Conservation (phyloP, 2,797 vertebrate genomes). For the Tapera naevia region DNA sequence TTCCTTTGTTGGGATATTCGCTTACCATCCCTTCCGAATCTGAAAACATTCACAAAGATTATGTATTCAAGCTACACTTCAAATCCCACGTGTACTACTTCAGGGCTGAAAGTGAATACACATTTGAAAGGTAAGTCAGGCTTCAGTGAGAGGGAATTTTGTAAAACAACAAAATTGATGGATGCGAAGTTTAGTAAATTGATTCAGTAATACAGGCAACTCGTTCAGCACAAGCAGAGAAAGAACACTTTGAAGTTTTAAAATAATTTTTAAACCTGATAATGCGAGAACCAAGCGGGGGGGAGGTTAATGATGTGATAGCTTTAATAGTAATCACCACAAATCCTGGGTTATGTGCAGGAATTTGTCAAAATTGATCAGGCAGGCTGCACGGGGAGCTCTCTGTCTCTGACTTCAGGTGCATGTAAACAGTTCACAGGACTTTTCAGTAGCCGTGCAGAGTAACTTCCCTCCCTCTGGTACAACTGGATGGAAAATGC, state of each 20-base stretch:
- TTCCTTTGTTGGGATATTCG: slow-evolving; percentile 94
- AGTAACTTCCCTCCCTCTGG: background rate
- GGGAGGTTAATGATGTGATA: background rate
- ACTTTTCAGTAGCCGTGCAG: background rate
- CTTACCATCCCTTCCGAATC: slow-evolving; percentile 92
- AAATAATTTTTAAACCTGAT: background rate
- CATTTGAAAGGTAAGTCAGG: slow-evolving; percentile 87
- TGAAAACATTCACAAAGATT: slow-evolving; percentile 98
- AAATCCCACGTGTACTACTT: slow-evolving; percentile 99
- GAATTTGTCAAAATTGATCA: background rate
- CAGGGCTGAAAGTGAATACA: slow-evolving; percentile 96
- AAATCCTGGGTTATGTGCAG: background rate
- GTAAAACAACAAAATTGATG: background rate
- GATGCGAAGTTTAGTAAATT: background rate
- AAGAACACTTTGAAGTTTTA: background rate
- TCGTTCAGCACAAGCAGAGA: background rate
- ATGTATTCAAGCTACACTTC: slow-evolving; percentile 98
- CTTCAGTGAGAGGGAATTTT: background rate
- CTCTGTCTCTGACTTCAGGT: background rate
- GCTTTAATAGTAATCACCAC: background rate
- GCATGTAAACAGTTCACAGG: background rate
- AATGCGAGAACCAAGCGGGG: background rate
- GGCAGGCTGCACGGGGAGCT: background rate
- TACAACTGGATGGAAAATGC: background rate
- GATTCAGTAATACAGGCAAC: background rate